A percentile compares a stretch with the other conserved stretches of the same genome.
Conservation (phyloP, 2,113 vertebrate genomes). For the Oplegnathus fasciatus region DNA sequence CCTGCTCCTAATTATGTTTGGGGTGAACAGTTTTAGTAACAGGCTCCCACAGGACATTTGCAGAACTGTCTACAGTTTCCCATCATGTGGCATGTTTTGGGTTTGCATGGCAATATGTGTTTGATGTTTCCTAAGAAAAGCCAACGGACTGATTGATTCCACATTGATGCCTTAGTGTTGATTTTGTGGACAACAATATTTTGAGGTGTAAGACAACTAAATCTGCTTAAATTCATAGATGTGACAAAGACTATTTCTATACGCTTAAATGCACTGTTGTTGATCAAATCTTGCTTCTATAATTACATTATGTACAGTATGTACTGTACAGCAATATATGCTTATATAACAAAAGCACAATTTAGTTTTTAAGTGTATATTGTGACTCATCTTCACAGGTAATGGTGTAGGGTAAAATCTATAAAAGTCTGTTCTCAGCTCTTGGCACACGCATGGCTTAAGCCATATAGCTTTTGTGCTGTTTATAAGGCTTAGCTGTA, state of each 20-base stretch:
- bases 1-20: slow-evolving; percentile 67
- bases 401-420: slow-evolving; percentile 9
- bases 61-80: slow-evolving; percentile 44
- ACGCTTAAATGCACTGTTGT: neutral
- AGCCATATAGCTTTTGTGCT: slow-evolving; percentile 15
- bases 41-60: slow-evolving; percentile 58
- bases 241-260: neutral
- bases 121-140: slow-evolving; percentile 16
- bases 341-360: slow-evolving; percentile 14
- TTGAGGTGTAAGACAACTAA: neutral
- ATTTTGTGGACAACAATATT: slow-evolving; percentile 6
- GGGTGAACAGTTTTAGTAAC: slow-evolving; percentile 67
- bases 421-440: slow-evolving; percentile 28
- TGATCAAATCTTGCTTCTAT: neutral
- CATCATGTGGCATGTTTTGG: slow-evolving; percentile 26
- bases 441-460: slow-evolving; percentile 17
- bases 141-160: neutral
- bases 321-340: neutral
- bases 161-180: neutral
- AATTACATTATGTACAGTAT: neutral
- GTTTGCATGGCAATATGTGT: slow-evolving; percentile 34
- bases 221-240: neutral
- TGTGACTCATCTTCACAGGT: neutral
- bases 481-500: slow-evolving; percentile 21
- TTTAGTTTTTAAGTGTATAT: neutral